A percentile compares a stretch with the other conserved stretches of the same genome.
Evolutionary conservation across 2,113 vertebrate species (phyloP).

Genomic region (Ciconia maguari): DNA sequence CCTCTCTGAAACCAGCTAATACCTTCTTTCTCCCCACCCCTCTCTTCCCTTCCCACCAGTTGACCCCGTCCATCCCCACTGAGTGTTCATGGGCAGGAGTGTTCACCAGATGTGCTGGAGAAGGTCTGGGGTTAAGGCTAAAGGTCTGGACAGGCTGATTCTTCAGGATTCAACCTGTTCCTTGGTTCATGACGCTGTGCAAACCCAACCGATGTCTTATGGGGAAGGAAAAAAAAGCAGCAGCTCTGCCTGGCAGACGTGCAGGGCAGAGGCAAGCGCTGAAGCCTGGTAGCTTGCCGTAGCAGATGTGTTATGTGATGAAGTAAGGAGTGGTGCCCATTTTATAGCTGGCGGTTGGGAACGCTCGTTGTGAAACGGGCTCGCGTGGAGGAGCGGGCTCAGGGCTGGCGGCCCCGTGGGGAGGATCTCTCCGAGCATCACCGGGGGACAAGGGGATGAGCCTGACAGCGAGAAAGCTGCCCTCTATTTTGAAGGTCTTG

Average conservation of each 20-base stretch:
- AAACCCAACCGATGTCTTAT: accelerated
- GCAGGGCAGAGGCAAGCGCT: background rate
- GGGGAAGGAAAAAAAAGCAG: background rate
- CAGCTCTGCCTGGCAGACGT: background rate
- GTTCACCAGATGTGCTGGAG: background rate
- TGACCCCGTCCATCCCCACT: background rate
- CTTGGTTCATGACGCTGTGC: background rate
- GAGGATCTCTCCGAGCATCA: background rate
- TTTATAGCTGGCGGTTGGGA: background rate
- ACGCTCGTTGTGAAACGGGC: background rate
- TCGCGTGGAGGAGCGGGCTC: accelerated
- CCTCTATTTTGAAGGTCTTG: background rate
- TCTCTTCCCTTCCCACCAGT: background rate
- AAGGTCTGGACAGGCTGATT: background rate
- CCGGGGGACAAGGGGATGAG: background rate
- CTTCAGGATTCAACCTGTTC: background rate
- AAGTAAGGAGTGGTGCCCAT: background rate
- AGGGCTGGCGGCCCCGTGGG: accelerated
- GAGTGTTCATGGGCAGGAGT: background rate
- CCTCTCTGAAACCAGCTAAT: background rate
- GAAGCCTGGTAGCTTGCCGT: background rate
- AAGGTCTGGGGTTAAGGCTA: background rate
- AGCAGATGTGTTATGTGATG: background rate
- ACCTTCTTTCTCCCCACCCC: background rate
- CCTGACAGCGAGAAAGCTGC: background rate